Conservation (phyloP, 2,797 vertebrate species). For the Garrulus glandarius region DNA sequence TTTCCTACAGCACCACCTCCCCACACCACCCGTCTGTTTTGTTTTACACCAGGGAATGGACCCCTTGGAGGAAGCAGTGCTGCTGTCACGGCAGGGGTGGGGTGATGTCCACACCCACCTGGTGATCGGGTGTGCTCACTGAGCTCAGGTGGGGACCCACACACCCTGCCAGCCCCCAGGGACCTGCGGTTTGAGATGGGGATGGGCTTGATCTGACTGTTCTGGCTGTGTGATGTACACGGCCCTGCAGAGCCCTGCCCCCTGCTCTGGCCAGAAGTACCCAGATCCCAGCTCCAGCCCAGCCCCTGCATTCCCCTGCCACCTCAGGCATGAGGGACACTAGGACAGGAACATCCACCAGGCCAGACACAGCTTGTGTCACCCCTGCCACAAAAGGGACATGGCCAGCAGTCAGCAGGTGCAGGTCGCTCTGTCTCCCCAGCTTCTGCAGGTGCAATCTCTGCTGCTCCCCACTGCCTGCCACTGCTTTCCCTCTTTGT, state of each 20-base stretch:
- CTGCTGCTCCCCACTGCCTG: background rate
- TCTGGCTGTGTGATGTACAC: background rate
- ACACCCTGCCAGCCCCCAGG: background rate
- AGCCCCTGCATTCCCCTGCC: background rate
- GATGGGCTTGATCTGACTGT: background rate
- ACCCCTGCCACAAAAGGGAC: background rate
- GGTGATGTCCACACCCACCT: background rate
- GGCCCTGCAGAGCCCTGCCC: background rate
- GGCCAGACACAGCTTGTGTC: background rate
- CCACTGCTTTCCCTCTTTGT: rapidly evolving
- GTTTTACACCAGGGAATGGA: background rate
- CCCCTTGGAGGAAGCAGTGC: background rate
- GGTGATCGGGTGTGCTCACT: rapidly evolving
- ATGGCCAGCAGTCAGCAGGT: background rate
- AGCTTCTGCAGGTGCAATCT: background rate
- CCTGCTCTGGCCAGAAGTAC: background rate
- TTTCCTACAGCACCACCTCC: background rate
- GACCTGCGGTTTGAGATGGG: rapidly evolving
- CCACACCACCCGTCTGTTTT: rapidly evolving
- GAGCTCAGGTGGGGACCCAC: background rate
- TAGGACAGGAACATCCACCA: background rate
- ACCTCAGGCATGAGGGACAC: background rate
- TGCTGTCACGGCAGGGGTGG: rapidly evolving
- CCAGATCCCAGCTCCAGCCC: background rate
- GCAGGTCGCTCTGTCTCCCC: background rate